Percentiles rank a stretch among this genome's conserved stretches.
phyloP scores from a whole-genome alignment of 1,140 invertebrate genomes.

The Solenopsis invicta region DNA sequence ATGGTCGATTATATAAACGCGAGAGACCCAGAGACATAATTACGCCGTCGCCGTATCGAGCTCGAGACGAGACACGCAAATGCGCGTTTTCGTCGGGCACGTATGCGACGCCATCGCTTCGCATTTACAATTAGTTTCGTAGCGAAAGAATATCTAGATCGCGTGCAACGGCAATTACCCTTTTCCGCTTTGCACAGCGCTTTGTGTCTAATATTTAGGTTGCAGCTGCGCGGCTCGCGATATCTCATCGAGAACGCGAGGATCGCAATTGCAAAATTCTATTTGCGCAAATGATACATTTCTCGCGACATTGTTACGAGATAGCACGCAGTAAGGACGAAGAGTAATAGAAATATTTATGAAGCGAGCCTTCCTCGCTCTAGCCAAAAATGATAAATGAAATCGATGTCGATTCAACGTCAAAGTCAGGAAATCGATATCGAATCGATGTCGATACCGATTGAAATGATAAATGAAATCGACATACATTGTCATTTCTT shows the following conservation, averaged over 20 bases:
- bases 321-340: background rate
- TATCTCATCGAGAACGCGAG: background rate
- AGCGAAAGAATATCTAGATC: constrained; percentile 11
- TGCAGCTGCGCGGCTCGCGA: constrained; percentile 12
- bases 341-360: background rate
- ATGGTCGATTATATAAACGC: constrained; percentile 66
- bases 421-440: too few species aligned
- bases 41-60: constrained; percentile 10
- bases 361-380: background rate
- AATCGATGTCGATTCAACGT: too few species aligned
- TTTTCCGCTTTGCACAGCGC: constrained; percentile 38
- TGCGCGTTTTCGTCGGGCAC: constrained; percentile 2
- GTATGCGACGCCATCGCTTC: background rate
- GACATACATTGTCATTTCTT: too few species aligned
- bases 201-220: constrained; percentile 38
- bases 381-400: too few species aligned
- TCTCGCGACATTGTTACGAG: background rate
- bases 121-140: background rate
- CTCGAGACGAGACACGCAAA: constrained; percentile 44
- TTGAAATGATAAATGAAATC: too few species aligned
- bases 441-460: too few species aligned
- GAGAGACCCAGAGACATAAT: constrained; percentile 22
- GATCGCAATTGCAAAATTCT: background rate
- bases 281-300: background rate
- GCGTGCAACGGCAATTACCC: constrained; percentile 44